Evolutionary conservation across 2,888 invertebrate species (phyloP).

Genomic region (Acanthococcus lagerstroemiae): DNA sequence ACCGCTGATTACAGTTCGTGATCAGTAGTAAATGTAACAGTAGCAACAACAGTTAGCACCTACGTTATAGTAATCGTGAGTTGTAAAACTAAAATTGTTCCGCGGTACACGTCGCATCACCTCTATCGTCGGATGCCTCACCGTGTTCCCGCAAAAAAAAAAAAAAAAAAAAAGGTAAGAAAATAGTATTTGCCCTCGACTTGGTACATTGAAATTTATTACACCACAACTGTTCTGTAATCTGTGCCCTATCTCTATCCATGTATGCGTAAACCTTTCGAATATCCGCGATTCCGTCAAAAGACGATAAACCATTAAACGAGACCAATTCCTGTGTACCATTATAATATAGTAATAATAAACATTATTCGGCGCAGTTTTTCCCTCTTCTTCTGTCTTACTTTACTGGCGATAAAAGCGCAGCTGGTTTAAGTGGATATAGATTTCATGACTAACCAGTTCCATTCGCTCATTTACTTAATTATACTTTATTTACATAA

Average conservation of each 20-base stretch:
- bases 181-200: slow-evolving; percentile 8
- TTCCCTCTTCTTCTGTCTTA: no score
- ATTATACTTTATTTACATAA: no score
- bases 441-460: no score
- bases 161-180: background rate
- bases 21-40: slow-evolving; percentile 27
- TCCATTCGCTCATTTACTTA: no score
- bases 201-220: slow-evolving; percentile 14
- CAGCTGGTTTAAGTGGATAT: no score
- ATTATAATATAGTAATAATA: slow-evolving; percentile 3
- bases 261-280: slow-evolving; percentile 8
- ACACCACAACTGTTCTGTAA: slow-evolving; percentile 9
- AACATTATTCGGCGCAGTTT: slow-evolving; percentile 10
- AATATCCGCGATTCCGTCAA: slow-evolving; percentile 23
- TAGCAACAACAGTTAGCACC: slow-evolving; percentile 26
- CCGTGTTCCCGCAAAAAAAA: background rate
- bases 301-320: slow-evolving; percentile 23
- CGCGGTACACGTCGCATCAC: slow-evolving; percentile 16
- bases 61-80: slow-evolving; percentile 24
- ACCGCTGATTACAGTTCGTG: slow-evolving; percentile 25
- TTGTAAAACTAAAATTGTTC: slow-evolving; percentile 19
- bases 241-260: slow-evolving; percentile 4
- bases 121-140: background rate
- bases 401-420: no score
- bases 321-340: slow-evolving; percentile 10